phyloP scores from a whole-genome alignment of 2,113 vertebrate species.

The Scophthalmus maximus region DNA sequence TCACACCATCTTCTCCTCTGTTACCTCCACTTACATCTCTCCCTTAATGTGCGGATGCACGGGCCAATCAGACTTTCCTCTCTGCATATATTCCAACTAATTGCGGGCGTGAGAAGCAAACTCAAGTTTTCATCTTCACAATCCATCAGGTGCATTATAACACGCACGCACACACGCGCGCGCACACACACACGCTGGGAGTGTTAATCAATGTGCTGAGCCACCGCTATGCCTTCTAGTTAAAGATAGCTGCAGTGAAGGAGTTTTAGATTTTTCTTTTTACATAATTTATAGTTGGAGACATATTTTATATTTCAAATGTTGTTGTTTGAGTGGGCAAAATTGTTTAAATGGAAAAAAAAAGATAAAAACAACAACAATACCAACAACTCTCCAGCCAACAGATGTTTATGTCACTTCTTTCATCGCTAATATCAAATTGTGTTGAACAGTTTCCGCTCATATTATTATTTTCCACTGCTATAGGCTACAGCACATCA shows the following conservation, averaged over 20 bases:
- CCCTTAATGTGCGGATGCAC: constrained; percentile 51
- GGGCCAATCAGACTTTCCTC: constrained; percentile 56
- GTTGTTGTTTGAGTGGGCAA: background rate
- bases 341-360: no score
- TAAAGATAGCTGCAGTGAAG: constrained; percentile 37
- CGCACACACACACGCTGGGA: constrained; percentile 3
- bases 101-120: constrained; percentile 71
- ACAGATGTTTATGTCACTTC: no score
- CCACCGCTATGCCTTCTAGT: constrained; percentile 25
- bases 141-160: constrained; percentile 74
- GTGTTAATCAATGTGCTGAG: constrained; percentile 72
- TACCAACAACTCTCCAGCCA: no score
- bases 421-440: no score
- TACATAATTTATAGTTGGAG: constrained; percentile 22
- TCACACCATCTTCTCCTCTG: constrained; percentile 1
- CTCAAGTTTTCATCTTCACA: constrained; percentile 74
- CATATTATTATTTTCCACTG: no score
- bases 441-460: no score
- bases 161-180: constrained; percentile 19
- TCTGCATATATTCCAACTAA: constrained; percentile 81
- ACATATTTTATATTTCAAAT: background rate
- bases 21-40: constrained; percentile 24
- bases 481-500: no score
- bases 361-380: no score
- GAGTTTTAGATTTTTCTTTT: constrained; percentile 17